Conservation (phyloP, 2,888 invertebrate genomes). For the Endomychus coccineus region DNA sequence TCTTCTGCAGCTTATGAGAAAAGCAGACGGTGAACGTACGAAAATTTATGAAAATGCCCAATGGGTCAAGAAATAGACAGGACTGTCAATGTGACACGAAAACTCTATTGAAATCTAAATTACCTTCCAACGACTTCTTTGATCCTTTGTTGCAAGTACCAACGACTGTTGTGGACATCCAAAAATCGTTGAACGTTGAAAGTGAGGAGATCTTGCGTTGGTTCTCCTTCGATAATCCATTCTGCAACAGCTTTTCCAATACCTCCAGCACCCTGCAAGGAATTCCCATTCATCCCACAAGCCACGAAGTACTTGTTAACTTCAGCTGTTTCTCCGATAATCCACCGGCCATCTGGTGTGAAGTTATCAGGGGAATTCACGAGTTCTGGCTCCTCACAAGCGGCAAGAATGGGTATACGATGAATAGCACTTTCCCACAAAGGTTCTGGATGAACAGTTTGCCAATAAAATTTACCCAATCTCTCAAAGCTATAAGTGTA, state of each 20-base stretch:
- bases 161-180: slow-evolving; percentile 58
- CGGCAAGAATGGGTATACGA: slow-evolving; percentile 51
- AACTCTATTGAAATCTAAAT: too few species aligned
- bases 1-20: neutral
- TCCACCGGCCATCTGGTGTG: slow-evolving; percentile 64
- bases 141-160: slow-evolving; percentile 54
- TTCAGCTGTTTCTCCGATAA: slow-evolving; percentile 61
- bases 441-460: slow-evolving; percentile 38
- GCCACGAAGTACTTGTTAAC: slow-evolving; percentile 66
- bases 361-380: slow-evolving; percentile 63
- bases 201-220: slow-evolving; percentile 53
- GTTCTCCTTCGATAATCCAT: slow-evolving; percentile 59
- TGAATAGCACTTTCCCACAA: slow-evolving; percentile 49
- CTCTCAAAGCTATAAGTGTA: too few species aligned
- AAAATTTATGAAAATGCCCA: too few species aligned
- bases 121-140: slow-evolving; percentile 58
- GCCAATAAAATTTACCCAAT: too few species aligned
- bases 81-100: too few species aligned
- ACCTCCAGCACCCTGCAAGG: slow-evolving; percentile 63
- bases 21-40: neutral
- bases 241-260: slow-evolving; percentile 61
- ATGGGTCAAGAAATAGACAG: too few species aligned
- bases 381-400: slow-evolving; percentile 47
- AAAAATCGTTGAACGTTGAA: slow-evolving; percentile 60
- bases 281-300: slow-evolving; percentile 64